These are phyloP conservation scores for Emydocephalus ijimae DNA, from an alignment of 2,113 vertebrate genomes.

Conservation along the genomic window DNA sequence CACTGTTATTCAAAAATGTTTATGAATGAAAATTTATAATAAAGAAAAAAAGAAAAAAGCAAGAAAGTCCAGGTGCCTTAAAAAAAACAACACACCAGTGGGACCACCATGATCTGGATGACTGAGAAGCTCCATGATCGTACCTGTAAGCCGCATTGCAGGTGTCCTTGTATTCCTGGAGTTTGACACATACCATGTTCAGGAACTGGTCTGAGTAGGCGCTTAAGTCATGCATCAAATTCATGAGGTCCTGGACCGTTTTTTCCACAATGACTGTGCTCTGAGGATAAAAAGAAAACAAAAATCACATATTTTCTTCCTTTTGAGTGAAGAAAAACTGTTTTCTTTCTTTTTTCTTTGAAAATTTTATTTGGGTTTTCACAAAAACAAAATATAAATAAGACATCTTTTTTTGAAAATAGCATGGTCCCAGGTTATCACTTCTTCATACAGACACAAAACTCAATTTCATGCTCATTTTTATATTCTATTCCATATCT, in stretches of 20 bases:
- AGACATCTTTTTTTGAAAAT: no score
- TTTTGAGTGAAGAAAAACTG: neutral
- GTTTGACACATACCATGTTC: slow-evolving; percentile 96
- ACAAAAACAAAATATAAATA: no score
- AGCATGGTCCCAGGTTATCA: no score
- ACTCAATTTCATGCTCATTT: no score
- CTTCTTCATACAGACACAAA: no score
- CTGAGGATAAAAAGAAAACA: slow-evolving; percentile 60
- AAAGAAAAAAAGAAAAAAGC: no score
- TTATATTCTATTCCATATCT: no score
- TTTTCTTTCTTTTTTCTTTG: no score
- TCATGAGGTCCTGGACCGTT: slow-evolving; percentile 95
- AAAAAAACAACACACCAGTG: no score
- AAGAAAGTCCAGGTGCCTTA: neutral
- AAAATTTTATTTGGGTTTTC: no score
- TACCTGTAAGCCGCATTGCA: slow-evolving; percentile 93
- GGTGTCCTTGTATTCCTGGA: slow-evolving; percentile 96
- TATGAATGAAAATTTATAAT: no score
- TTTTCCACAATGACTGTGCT: slow-evolving; percentile 97
- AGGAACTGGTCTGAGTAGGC: slow-evolving; percentile 98
- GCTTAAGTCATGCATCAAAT: slow-evolving; percentile 93
- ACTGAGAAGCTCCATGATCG: neutral
- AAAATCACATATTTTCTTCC: neutral
- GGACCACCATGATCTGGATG: neutral
- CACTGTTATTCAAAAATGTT: no score